Conservation (phyloP, 2,888 invertebrate genomes). For the Uropetala carovei region DNA sequence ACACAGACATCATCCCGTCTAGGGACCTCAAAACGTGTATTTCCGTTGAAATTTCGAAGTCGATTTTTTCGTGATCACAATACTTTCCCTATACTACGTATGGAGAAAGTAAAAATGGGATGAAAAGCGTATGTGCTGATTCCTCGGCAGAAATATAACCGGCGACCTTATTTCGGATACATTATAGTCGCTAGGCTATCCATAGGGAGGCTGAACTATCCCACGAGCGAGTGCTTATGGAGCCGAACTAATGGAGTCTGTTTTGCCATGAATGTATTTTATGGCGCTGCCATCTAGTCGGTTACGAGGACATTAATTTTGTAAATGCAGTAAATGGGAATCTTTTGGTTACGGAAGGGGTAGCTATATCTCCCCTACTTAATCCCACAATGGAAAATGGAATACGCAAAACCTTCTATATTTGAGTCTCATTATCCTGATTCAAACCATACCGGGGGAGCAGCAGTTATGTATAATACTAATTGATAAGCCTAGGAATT, state of each 20-base stretch:
- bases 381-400: not conserved
- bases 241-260: slow-evolving; percentile 27
- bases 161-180: not conserved
- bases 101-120: no score
- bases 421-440: not conserved
- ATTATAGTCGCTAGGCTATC: not conserved
- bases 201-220: not conserved
- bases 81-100: no score
- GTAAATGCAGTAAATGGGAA: slow-evolving; percentile 18
- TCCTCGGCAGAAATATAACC: not conserved
- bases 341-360: not conserved
- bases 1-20: no score
- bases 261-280: not conserved
- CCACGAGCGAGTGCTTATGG: not conserved
- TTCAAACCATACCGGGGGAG: not conserved
- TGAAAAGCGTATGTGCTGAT: not conserved
- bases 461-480: not conserved
- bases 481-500: not conserved
- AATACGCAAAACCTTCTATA: not conserved
- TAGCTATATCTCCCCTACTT: not conserved
- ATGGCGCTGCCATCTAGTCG: slow-evolving; percentile 24
- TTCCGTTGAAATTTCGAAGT: no score
- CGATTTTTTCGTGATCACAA: no score
- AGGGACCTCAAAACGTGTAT: no score
- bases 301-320: slow-evolving; percentile 12